Base-by-base conservation (phyloP, 1,140 invertebrate genomes). In the Megathymus violae region DNA sequence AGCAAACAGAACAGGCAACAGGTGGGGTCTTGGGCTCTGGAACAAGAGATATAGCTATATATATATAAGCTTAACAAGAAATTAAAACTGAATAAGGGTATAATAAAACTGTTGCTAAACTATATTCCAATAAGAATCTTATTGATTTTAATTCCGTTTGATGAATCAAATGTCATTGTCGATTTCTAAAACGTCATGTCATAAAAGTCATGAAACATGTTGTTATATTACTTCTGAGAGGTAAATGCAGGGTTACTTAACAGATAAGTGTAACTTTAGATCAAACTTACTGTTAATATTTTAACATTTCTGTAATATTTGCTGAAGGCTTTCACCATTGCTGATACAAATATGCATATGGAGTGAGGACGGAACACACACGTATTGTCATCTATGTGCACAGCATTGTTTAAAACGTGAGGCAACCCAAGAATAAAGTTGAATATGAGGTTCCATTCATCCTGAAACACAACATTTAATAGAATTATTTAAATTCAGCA, bases 401-500 rank as follows among this genome's bases (percentile, higher is more conserved):
- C 66, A 50, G 91, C 87, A 31, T 80, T 91, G n/a, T 90, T 87
- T 22, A 96, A 66, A 0, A 94, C 59, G 27, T 92, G 74, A n/a
- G 94, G 93, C 78, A 94, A 94, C 36, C 89, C 87, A 15, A 95
- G 72, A 40, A 96, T 91, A 62, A 93, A 95, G 54, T 93, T 94
- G 74, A 92, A 95, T 38, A 95, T 78, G 3, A 96, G 70, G 61
- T 92, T 89, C 95, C 95, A 96, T 89, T 96, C 95, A 65, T 95
- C 94, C 94, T 94, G 69, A 65, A 76, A 82, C 6, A 58, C 13
- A 11, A 5, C n/a, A 40, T 0, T 11, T 13, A 43, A n/a, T n/a
- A n/a, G n/a, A n/a, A n/a, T n/a, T n/a, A n/a, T n/a, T n/a, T n/a
- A n/a, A n/a, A n/a, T n/a, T n/a, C n/a, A n/a, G n/a, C n/a, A n/a